A percentile compares a stretch with the other conserved stretches of the same genome.
Conservation (phyloP, 2,797 vertebrate genomes). For the Chelidonichthys spinosus region DNA sequence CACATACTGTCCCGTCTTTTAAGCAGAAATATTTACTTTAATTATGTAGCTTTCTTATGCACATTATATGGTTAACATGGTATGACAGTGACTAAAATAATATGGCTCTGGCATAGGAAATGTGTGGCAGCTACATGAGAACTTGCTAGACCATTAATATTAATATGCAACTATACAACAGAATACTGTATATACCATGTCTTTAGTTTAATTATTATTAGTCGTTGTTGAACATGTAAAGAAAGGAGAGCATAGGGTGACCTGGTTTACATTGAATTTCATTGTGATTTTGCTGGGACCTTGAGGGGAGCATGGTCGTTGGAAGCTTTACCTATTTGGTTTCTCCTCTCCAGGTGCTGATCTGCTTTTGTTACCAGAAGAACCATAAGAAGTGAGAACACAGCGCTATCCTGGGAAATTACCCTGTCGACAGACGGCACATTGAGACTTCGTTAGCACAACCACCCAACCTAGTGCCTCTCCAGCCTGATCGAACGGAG, state of each 20-base stretch:
- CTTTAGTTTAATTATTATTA: background rate
- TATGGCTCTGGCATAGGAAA: background rate
- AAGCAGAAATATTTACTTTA: background rate
- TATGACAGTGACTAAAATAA: background rate
- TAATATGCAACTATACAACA: background rate
- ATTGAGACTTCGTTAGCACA: conserved; percentile 78
- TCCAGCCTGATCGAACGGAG: conserved; percentile 68
- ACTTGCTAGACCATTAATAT: background rate
- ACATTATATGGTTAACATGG: background rate
- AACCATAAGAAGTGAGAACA: conserved; percentile 60
- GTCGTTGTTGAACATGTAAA: background rate
- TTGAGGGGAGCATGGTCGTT: conserved; percentile 15
- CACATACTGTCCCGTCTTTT: background rate
- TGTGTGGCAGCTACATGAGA: background rate
- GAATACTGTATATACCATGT: background rate
- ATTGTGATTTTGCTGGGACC: background rate
- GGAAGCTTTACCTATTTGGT: conserved; percentile 34
- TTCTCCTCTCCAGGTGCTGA: conserved; percentile 66
- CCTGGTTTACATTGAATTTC: background rate
- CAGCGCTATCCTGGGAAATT: conserved; percentile 78
- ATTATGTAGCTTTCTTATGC: background rate
- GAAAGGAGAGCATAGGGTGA: background rate
- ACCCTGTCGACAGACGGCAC: conserved; percentile 76
- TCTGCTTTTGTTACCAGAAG: conserved; percentile 56
- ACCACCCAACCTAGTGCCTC: conserved; percentile 63